Conservation (phyloP, 2,113 vertebrate genomes). For the Ailurus styani region DNA sequence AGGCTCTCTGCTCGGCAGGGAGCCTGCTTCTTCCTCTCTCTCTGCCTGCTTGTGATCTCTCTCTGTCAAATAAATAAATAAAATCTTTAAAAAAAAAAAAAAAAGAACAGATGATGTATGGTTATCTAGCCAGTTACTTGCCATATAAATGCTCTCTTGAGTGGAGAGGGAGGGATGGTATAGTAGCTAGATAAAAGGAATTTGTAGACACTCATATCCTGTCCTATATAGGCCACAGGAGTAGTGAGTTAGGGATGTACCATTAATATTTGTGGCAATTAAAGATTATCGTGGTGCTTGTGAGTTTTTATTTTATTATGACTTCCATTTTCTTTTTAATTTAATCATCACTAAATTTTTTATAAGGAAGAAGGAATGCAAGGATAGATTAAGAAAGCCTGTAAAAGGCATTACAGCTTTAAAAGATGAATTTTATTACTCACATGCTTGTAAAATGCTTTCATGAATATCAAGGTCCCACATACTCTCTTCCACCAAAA, state of each 20-base stretch:
- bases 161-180: not conserved
- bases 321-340: conserved; percentile 59
- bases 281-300: conserved; percentile 27
- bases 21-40: too few relatives aligned
- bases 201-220: not conserved
- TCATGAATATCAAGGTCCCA: conserved; percentile 42
- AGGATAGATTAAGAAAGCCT: conserved; percentile 55
- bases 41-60: too few relatives aligned
- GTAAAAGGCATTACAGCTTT: conserved; percentile 50
- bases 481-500: not conserved
- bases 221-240: not conserved
- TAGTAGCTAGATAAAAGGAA: not conserved
- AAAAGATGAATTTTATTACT: conserved; percentile 58
- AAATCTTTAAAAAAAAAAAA: too few relatives aligned
- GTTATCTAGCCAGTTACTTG: not conserved
- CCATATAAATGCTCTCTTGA: not conserved
- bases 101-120: not conserved
- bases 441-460: conserved; percentile 53
- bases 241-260: not conserved
- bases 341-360: conserved; percentile 65
- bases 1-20: too few relatives aligned
- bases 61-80: too few relatives aligned
- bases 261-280: conserved; percentile 6
- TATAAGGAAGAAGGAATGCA: conserved; percentile 53
- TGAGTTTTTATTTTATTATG: conserved; percentile 50